A percentile compares a stretch with the other conserved stretches of the same genome.
phyloP scores from a whole-genome alignment of 2,888 invertebrate species.

The Hypomecis punctinalis region DNA sequence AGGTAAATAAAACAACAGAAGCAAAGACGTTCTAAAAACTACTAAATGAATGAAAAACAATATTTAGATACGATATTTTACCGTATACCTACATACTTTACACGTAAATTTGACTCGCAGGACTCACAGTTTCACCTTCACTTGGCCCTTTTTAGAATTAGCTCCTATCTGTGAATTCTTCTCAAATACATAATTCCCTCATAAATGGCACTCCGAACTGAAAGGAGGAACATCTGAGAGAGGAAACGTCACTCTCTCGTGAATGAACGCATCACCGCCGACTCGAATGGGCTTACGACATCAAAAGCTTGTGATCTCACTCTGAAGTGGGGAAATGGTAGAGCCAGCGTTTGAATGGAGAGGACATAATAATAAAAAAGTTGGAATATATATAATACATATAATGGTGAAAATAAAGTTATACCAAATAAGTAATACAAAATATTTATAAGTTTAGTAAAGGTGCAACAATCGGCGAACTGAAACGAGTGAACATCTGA shows the following conservation, averaged over 20 bases:
- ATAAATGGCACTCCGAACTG: constrained; percentile 1
- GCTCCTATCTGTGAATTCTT: background rate
- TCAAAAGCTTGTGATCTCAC: constrained; percentile 28
- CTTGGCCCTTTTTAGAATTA: background rate
- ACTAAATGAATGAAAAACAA: too few relatives aligned
- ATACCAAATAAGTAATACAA: too few relatives aligned
- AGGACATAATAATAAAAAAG: constrained; percentile 1
- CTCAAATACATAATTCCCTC: background rate
- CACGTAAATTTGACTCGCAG: too few relatives aligned
- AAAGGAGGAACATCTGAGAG: constrained; percentile 18
- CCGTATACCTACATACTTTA: too few relatives aligned
- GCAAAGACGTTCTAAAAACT: too few relatives aligned
- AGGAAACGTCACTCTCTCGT: constrained; percentile 41
- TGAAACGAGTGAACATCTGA: constrained; percentile 11
- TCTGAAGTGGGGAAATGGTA: constrained; percentile 40
- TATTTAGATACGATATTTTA: too few relatives aligned
- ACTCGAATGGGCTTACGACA: constrained; percentile 32
- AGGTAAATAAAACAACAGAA: too few relatives aligned
- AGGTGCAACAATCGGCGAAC: too few relatives aligned
- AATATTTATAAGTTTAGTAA: too few relatives aligned
- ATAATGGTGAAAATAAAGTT: too few relatives aligned
- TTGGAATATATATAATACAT: too few relatives aligned
- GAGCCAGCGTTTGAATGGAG: constrained; percentile 9
- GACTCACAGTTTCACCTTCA: background rate
- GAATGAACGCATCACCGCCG: constrained; percentile 29